These are phyloP conservation scores for Apocheima hispidaria DNA, from an alignment of 2,888 invertebrate genomes.

Conservation along the genomic window DNA sequence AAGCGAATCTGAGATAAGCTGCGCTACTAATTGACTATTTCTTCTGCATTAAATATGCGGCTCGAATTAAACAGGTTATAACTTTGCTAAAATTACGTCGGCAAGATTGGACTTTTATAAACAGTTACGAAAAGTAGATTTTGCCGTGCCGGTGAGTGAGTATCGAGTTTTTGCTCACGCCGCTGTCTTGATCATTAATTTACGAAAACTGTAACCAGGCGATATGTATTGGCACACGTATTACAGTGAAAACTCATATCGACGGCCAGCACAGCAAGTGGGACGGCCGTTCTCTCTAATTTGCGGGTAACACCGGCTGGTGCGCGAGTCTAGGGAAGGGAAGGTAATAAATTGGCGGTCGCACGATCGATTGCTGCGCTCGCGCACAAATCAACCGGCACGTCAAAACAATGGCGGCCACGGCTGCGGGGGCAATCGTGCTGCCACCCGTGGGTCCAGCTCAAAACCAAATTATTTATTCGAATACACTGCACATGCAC, in stretches of 20 bases:
- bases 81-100: constrained; percentile 18
- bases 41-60: constrained; percentile 31
- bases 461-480: constrained; percentile 55
- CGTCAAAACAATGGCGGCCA: constrained; percentile 76
- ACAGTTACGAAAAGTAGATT: constrained; percentile 22
- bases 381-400: constrained; percentile 79
- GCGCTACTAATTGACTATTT: constrained; percentile 40
- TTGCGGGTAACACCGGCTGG: constrained; percentile 64
- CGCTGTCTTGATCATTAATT: constrained; percentile 36
- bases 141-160: constrained; percentile 27
- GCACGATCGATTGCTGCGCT: constrained; percentile 72
- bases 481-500: constrained; percentile 16
- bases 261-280: constrained; percentile 56
- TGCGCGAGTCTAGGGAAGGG: constrained; percentile 66
- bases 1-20: constrained; percentile 42
- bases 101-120: constrained; percentile 21
- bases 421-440: constrained; percentile 78
- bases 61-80: constrained; percentile 19
- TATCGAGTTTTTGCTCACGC: constrained; percentile 35
- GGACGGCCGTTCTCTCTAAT: constrained; percentile 70
- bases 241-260: constrained; percentile 52
- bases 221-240: constrained; percentile 42
- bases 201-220: constrained; percentile 43
- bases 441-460: constrained; percentile 69
- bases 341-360: constrained; percentile 75